A percentile compares a stretch with the other conserved stretches of the same genome.
Conservation (phyloP, 2,113 vertebrate genomes). For the Planiliza haematocheilus region DNA sequence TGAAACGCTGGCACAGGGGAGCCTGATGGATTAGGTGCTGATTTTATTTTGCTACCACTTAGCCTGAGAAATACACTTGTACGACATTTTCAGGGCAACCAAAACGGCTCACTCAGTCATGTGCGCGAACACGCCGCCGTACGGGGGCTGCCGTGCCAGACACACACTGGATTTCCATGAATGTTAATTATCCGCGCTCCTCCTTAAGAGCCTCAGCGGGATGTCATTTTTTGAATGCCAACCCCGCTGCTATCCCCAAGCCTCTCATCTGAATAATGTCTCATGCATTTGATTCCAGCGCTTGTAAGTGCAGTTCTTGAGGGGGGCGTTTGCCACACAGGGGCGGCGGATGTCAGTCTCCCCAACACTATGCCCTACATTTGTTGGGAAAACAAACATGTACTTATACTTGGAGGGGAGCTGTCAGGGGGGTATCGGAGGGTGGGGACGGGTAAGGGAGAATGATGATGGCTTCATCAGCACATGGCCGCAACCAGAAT, state of each 20-base stretch:
- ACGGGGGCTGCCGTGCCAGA: constrained; percentile 1
- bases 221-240: constrained; percentile 44
- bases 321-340: constrained; percentile 36
- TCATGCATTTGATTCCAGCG: constrained; percentile 44
- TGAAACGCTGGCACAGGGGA: neutral
- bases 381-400: constrained; percentile 67
- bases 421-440: constrained; percentile 26
- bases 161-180: constrained; percentile 39
- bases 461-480: constrained; percentile 72
- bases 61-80: neutral
- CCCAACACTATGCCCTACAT: constrained; percentile 44
- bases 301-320: constrained; percentile 50
- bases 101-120: neutral
- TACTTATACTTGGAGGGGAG: constrained; percentile 31
- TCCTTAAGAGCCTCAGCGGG: constrained; percentile 45
- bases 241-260: neutral
- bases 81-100: constrained; percentile 1
- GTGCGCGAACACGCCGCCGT: neutral
- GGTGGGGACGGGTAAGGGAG: constrained; percentile 30
- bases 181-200: constrained; percentile 61
- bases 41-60: neutral
- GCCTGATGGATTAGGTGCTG: neutral
- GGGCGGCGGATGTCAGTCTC: constrained; percentile 22
- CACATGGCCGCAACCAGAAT: constrained; percentile 7
- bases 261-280: constrained; percentile 43